Evolutionary conservation across 2,113 vertebrate genomes (phyloP), one percentile per base, ranked within the genome.

Genomic region (Struthio camelus): DNA sequence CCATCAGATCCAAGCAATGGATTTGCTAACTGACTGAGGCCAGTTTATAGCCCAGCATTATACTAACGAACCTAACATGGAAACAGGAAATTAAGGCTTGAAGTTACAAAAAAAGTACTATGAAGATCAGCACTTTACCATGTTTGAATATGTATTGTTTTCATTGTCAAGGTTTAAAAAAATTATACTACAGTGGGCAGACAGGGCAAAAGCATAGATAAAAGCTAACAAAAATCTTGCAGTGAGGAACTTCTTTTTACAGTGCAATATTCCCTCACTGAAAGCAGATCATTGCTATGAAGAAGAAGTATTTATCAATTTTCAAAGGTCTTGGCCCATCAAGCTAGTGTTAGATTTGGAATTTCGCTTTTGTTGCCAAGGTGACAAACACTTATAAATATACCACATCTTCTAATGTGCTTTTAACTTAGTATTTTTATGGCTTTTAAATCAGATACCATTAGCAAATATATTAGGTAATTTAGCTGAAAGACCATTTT

Each of bases 381-480:
- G 98, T 98, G 98, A 98, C 98, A 98, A 98, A 98, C 96, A 98
- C 98, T 98, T 98, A 98, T 98, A 98, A 98, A 98, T 98, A 98
- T 97, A 98, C 98, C 97, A 97, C 97, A 98, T 98, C 98, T 96
- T 98, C 96, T 98, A 98, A 98, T 98, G 98, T 98, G 98, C 98
- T 98, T 98, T 98, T 98, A 98, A 98, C 98, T 98, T 97, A 96
- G 98, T 98, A 98, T 98, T 98, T 98, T 98, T 98, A 98, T 98
- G 98, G 98, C 98, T 98, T 98, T 98, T 98, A 98, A 98, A 98
- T 98, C 98, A 98, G 98, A 98, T 98, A 98, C 97, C 98, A 98
- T 98, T 98, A 98, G 98, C 98, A 98, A 98, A 98, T 98, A 98
- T 98, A 98, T 98, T 98, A 98, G 98, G 98, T 98, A 98, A 98